Evolutionary conservation across 2,113 vertebrate genomes (phyloP).

Genomic region (Hemichromis elongatus): DNA sequence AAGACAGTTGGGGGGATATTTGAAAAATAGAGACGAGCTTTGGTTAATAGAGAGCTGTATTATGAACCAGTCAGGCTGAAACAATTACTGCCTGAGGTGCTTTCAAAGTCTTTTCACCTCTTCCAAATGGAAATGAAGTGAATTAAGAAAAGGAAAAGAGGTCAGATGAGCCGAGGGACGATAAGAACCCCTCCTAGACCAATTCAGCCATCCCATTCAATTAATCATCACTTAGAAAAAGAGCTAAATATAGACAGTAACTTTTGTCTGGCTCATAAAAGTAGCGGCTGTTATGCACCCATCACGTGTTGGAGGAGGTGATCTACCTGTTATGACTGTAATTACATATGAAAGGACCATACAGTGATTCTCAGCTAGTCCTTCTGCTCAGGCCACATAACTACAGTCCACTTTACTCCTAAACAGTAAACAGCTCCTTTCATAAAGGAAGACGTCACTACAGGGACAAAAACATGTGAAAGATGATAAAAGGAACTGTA

Average conservation of each 20-base stretch:
- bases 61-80: slow-evolving; percentile 61
- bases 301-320: neutral
- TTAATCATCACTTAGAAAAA: slow-evolving; percentile 46
- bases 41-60: slow-evolving; percentile 55
- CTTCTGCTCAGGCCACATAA: neutral
- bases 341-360: neutral
- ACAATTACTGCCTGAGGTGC: slow-evolving; percentile 63
- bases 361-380: neutral
- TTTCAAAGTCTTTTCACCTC: slow-evolving; percentile 69
- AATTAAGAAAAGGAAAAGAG: slow-evolving; percentile 54
- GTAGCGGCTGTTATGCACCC: neutral
- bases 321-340: slow-evolving; percentile 5
- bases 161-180: slow-evolving; percentile 38
- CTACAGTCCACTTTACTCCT: neutral
- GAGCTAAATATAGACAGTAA: slow-evolving; percentile 41
- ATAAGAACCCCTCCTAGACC: neutral
- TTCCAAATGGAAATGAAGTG: slow-evolving; percentile 51
- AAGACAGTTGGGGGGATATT: slow-evolving; percentile 21
- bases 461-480: neutral
- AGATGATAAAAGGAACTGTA: neutral
- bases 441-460: neutral
- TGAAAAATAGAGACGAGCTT: slow-evolving; percentile 45
- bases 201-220: slow-evolving; percentile 41
- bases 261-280: slow-evolving; percentile 6
- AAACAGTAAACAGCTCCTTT: neutral